These are phyloP conservation scores for Theristus sp. DNA, from an alignment of 2,888 invertebrate genomes.

Conservation along the genomic window DNA sequence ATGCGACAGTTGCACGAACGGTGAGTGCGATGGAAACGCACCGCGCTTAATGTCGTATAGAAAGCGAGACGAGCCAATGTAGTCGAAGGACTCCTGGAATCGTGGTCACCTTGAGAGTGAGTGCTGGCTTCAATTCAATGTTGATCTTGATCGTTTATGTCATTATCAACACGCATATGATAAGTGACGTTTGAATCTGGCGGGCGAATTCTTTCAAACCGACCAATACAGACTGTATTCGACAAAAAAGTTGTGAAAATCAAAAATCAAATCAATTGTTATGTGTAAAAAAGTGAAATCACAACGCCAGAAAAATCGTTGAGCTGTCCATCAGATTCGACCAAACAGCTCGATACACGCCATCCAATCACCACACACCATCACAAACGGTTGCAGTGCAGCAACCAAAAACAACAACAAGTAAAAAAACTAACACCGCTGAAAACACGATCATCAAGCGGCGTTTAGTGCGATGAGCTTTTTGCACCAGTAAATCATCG, in stretches of 20 bases:
- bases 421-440: background rate
- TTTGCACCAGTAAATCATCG: background rate
- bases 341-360: background rate
- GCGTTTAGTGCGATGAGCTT: background rate
- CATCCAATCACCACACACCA: background rate
- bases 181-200: too few species aligned
- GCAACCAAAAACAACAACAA: background rate
- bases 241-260: background rate
- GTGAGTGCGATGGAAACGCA: background rate
- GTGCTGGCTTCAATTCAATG: background rate
- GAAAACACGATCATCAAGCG: background rate
- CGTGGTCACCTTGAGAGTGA: background rate
- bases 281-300: too few species aligned
- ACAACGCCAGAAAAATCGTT: too few species aligned
- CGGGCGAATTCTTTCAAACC: too few species aligned
- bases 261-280: too few species aligned
- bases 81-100: background rate
- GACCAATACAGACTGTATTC: too few species aligned
- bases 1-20: background rate
- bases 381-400: too few species aligned
- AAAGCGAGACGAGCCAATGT: background rate
- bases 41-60: background rate
- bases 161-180: too few species aligned
- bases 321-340: background rate
- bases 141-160: too few species aligned